Percentiles rank a stretch among this genome's conserved stretches.
Evolutionary conservation across 92 coral and sea anemone genomes (phyloP).

Genomic region (Epizoanthus scotinus): DNA sequence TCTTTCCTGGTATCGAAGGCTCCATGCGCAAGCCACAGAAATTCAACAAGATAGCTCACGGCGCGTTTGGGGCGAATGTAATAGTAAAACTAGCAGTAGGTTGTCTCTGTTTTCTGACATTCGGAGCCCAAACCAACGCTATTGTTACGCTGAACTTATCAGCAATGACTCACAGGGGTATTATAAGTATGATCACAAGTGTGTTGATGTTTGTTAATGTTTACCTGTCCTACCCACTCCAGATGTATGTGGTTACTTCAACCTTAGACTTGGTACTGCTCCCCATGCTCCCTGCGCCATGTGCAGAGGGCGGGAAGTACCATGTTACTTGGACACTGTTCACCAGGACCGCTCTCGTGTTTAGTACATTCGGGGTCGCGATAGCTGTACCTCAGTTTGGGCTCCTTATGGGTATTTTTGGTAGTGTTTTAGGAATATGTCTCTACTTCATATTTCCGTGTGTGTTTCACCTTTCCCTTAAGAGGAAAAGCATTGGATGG

Average conservation of each 20-base stretch:
- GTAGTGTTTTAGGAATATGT: constrained; percentile 77
- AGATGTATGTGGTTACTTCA: constrained; percentile 72
- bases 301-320: constrained; percentile 47
- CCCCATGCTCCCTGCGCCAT: constrained; percentile 57
- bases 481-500: constrained; percentile 65
- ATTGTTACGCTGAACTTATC: constrained; percentile 61
- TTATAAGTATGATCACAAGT: constrained; percentile 53
- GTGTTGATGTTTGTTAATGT: constrained; percentile 61
- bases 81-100: constrained; percentile 57
- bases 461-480: constrained; percentile 66
- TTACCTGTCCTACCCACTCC: constrained; percentile 76
- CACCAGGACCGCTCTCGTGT: constrained; percentile 54
- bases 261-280: constrained; percentile 61
- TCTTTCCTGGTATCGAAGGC: constrained; percentile 80
- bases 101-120: constrained; percentile 61
- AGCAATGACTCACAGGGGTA: constrained; percentile 40
- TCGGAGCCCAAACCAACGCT: constrained; percentile 59
- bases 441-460: constrained; percentile 72
- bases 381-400: constrained; percentile 81
- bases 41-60: constrained; percentile 61
- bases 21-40: constrained; percentile 74
- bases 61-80: constrained; percentile 60
- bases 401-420: constrained; percentile 75
- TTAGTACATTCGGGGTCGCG: constrained; percentile 69
- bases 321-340: constrained; percentile 51